Evolutionary conservation across 2,113 vertebrate species (phyloP).

Genomic region (Actinemys pallida): DNA sequence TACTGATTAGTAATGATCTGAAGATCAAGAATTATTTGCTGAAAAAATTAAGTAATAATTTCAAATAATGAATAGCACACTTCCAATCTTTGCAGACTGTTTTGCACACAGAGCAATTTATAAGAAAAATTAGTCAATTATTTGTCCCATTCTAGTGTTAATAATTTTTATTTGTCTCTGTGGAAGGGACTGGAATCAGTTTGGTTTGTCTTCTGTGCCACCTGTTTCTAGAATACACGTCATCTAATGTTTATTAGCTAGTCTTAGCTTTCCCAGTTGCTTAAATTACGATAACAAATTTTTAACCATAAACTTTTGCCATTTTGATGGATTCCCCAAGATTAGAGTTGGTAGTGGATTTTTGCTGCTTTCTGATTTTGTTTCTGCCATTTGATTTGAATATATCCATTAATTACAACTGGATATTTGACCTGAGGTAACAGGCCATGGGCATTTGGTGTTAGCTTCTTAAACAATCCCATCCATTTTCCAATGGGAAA

Average conservation of each 20-base stretch:
- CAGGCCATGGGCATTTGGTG: not conserved
- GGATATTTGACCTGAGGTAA: not conserved
- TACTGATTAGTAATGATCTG: not conserved
- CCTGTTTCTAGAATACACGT: not conserved
- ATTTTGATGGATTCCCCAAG: not conserved
- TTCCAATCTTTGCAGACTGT: not conserved
- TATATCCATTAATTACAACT: not conserved
- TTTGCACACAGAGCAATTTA: constrained; percentile 5
- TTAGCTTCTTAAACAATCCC: not conserved
- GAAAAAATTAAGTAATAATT: constrained; percentile 30
- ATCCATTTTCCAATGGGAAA: not conserved
- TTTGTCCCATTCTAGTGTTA: constrained; percentile 1
- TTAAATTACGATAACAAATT: not conserved
- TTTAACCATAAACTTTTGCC: not conserved
- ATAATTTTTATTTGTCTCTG: not conserved
- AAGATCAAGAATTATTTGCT: not conserved
- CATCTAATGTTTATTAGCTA: not conserved
- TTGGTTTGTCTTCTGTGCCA: not conserved
- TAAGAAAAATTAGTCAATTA: constrained; percentile 32
- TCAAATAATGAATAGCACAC: constrained; percentile 22
- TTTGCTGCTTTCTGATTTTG: not conserved
- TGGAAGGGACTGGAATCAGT: not conserved
- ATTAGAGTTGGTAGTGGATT: not conserved
- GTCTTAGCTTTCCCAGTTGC: not conserved
- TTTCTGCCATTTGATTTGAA: not conserved